Evolutionary conservation across 2,888 invertebrate genomes (phyloP).

Genomic region (Acronicta aceris): DNA sequence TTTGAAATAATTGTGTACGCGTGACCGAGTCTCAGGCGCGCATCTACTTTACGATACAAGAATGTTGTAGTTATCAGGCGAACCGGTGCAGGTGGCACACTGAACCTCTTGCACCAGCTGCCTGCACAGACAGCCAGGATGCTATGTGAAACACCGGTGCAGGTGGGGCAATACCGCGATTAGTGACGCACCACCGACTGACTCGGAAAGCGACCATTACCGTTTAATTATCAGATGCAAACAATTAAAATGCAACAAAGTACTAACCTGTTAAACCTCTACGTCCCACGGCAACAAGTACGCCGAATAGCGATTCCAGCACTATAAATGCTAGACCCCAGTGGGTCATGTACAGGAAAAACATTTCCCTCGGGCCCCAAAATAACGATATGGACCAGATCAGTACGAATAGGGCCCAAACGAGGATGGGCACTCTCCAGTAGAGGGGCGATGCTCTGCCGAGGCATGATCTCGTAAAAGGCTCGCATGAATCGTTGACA

Average conservation of each 20-base stretch:
- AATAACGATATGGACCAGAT: constrained; percentile 75
- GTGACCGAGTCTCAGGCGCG: constrained; percentile 48
- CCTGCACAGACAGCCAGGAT: constrained; percentile 50
- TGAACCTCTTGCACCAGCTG: constrained; percentile 11
- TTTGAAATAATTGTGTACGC: constrained; percentile 48
- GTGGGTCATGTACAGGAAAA: constrained; percentile 88
- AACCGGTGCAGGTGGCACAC: constrained; percentile 9
- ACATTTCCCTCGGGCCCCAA: constrained; percentile 82
- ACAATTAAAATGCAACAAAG: constrained; percentile 23
- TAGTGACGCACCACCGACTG: constrained; percentile 57
- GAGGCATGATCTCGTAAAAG: constrained; percentile 73
- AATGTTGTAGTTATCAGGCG: constrained; percentile 49
- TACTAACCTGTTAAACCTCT: constrained; percentile 69
- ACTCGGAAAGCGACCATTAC: constrained; percentile 53
- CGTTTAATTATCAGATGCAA: constrained; percentile 36
- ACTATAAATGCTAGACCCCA: constrained; percentile 85
- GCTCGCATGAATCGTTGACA: constrained; percentile 68
- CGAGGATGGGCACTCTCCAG: constrained; percentile 80
- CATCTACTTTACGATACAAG: constrained; percentile 51
- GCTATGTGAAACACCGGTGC: constrained; percentile 59
- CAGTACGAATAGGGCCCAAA: constrained; percentile 73
- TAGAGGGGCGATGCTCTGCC: constrained; percentile 73
- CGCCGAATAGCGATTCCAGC: constrained; percentile 77
- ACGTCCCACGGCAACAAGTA: constrained; percentile 69
- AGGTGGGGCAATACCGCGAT: constrained; percentile 56